Evolutionary conservation across 2,797 vertebrate species (phyloP).

Genomic region (Cynodonichthys magdalenae): DNA sequence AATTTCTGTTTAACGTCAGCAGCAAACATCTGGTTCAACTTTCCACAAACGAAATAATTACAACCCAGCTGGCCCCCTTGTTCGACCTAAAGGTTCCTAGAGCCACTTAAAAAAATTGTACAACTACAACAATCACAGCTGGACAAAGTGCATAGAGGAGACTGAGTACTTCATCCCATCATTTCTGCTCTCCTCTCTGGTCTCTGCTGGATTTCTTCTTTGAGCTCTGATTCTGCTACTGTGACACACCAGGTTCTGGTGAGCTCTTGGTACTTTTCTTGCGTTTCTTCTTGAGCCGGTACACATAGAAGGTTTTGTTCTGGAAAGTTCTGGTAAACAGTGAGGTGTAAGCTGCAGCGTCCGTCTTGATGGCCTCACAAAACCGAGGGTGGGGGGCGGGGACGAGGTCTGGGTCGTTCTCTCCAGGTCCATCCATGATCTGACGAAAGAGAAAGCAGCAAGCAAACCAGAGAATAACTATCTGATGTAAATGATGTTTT

Average conservation of each 20-base stretch:
- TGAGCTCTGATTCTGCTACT: slow-evolving; percentile 25
- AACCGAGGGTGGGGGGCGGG: slow-evolving; percentile 87
- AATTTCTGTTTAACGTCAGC: not conserved
- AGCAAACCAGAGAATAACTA: not conserved
- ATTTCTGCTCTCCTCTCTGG: slow-evolving; percentile 28
- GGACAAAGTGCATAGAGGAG: slow-evolving; percentile 34
- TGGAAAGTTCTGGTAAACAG: slow-evolving; percentile 90
- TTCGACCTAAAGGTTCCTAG: slow-evolving; percentile 34
- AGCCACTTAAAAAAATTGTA: slow-evolving; percentile 18
- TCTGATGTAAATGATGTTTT: not conserved
- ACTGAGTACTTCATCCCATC: slow-evolving; percentile 26
- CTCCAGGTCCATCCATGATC: slow-evolving; percentile 93
- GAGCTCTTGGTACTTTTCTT: slow-evolving; percentile 68
- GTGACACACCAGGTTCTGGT: slow-evolving; percentile 32
- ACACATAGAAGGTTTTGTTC: slow-evolving; percentile 96
- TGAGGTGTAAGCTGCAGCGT: slow-evolving; percentile 74
- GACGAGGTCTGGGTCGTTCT: slow-evolving; percentile 87
- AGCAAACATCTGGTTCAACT: slow-evolving; percentile 25
- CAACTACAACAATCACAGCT: slow-evolving; percentile 55
- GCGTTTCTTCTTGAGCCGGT: slow-evolving; percentile 84
- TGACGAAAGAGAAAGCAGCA: slow-evolving; percentile 54
- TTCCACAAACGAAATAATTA: slow-evolving; percentile 28
- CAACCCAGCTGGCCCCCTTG: slow-evolving; percentile 20
- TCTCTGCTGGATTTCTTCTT: slow-evolving; percentile 9
- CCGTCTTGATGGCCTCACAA: slow-evolving; percentile 90